phyloP scores from a whole-genome alignment of 2,113 vertebrate species.

The Pseudopipra pipra region DNA sequence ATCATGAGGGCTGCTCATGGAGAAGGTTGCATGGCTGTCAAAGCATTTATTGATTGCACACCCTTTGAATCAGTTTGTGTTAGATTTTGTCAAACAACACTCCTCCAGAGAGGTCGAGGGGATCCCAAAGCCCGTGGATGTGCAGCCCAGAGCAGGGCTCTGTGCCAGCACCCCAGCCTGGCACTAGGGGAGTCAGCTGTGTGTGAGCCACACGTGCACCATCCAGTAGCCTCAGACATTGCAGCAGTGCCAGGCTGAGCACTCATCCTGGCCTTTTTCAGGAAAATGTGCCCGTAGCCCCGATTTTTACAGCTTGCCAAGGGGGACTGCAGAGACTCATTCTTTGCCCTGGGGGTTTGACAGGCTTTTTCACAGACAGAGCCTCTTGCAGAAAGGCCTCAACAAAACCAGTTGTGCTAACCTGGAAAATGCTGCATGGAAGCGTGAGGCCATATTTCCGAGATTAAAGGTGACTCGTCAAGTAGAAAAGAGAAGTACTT shows the following conservation, averaged over 20 bases:
- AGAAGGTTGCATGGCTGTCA: not conserved
- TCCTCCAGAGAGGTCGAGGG: not conserved
- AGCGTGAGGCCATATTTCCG: not conserved
- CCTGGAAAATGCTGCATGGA: not conserved
- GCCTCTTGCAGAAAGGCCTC: not conserved
- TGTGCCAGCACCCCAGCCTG: not conserved
- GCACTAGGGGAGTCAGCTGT: not conserved
- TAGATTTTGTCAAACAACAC: not conserved
- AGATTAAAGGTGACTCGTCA: not conserved
- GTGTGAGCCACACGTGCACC: fast-evolving
- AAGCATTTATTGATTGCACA: too few relatives aligned
- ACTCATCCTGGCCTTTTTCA: not conserved
- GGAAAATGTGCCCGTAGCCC: not conserved
- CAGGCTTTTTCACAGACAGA: fast-evolving
- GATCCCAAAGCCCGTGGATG: too few relatives aligned
- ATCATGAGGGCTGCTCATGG: fast-evolving
- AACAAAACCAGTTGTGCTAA: not conserved
- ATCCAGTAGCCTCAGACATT: fast-evolving
- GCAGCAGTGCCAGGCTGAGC: not conserved
- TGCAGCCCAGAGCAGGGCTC: not conserved
- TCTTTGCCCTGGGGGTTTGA: not conserved
- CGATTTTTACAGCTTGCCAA: not conserved
- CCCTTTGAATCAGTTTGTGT: not conserved
- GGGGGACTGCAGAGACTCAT: not conserved
- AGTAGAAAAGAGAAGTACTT: not conserved